A percentile compares a stretch with the other conserved stretches of the same genome.
Evolutionary conservation across 2,113 vertebrate species (phyloP).

Genomic region (Sarotherodon lohbergeri): DNA sequence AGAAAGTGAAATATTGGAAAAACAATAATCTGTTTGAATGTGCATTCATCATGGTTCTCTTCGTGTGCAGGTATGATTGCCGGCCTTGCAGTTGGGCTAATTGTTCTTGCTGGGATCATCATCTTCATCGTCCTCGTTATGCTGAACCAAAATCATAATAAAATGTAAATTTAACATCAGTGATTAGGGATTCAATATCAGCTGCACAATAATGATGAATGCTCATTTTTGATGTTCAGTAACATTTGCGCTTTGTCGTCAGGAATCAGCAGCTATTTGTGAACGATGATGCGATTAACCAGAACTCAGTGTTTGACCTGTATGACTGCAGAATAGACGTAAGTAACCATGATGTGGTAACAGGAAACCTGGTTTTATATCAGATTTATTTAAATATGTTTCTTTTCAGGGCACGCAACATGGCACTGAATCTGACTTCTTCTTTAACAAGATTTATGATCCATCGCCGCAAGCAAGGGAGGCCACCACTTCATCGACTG

Average conservation of each 20-base stretch:
- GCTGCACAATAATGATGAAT: neutral
- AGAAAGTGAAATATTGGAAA: neutral
- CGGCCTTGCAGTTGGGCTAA: slow-evolving; percentile 53
- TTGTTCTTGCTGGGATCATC: slow-evolving; percentile 36
- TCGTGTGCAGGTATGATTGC: slow-evolving; percentile 22
- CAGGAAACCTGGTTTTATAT: neutral
- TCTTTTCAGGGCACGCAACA: slow-evolving; percentile 27
- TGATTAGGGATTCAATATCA: neutral
- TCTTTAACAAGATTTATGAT: slow-evolving; percentile 39
- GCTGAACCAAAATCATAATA: neutral
- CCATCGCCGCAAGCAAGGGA: neutral
- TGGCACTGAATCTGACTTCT: slow-evolving; percentile 1
- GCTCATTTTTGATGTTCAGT: neutral
- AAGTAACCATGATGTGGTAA: neutral
- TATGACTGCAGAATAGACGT: slow-evolving; percentile 24
- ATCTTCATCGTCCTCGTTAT: slow-evolving; percentile 18
- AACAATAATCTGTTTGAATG: neutral
- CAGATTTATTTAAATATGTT: neutral
- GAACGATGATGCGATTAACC: neutral
- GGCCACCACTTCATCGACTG: neutral
- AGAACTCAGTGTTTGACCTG: slow-evolving; percentile 7
- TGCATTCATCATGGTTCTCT: neutral
- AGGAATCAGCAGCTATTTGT: neutral
- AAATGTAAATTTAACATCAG: slow-evolving; percentile 25
- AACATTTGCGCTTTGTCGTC: neutral